Evolutionary conservation across 2,888 invertebrate species (phyloP).

Genomic region (Orthosia incerta): DNA sequence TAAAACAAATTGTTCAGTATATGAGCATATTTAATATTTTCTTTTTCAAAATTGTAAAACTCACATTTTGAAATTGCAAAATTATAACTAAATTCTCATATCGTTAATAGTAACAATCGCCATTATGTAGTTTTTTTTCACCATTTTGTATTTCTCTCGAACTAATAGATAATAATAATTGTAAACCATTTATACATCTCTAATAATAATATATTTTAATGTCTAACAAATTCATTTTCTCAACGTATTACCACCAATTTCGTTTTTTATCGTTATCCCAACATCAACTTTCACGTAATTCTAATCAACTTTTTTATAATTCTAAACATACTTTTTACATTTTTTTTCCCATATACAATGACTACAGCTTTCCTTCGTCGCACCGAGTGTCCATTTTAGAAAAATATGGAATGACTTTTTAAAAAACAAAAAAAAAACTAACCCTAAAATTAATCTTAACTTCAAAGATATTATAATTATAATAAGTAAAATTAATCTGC

Average conservation of each 20-base stretch:
- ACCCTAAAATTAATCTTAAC: constrained; percentile 75
- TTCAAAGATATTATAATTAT: constrained; percentile 68
- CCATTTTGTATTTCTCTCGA: constrained; percentile 86
- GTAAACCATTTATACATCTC: constrained; percentile 91
- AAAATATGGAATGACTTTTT: constrained; percentile 88
- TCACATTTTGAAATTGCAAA: constrained; percentile 91
- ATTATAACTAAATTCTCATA: constrained; percentile 91
- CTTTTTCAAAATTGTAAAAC: constrained; percentile 91
- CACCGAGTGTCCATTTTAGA: constrained; percentile 85
- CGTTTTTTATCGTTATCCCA: constrained; percentile 83
- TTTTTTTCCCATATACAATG: constrained; percentile 82
- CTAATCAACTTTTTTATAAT: constrained; percentile 87
- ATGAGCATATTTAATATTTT: constrained; percentile 91
- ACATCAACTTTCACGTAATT: constrained; percentile 87
- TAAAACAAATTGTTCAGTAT: constrained; percentile 82
- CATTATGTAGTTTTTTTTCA: constrained; percentile 83
- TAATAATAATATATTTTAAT: constrained; percentile 91
- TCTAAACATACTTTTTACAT: constrained; percentile 90
- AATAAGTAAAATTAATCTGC: constrained; percentile 75
- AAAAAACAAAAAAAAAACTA: constrained; percentile 69
- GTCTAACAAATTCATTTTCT: constrained; percentile 91
- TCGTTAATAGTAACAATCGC: constrained; percentile 91
- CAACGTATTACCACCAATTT: constrained; percentile 86
- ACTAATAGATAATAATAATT: constrained; percentile 88
- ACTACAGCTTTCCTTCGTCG: constrained; percentile 81